Evolutionary conservation across 2,113 vertebrate species (phyloP).

Genomic region (Podilymbus podiceps): DNA sequence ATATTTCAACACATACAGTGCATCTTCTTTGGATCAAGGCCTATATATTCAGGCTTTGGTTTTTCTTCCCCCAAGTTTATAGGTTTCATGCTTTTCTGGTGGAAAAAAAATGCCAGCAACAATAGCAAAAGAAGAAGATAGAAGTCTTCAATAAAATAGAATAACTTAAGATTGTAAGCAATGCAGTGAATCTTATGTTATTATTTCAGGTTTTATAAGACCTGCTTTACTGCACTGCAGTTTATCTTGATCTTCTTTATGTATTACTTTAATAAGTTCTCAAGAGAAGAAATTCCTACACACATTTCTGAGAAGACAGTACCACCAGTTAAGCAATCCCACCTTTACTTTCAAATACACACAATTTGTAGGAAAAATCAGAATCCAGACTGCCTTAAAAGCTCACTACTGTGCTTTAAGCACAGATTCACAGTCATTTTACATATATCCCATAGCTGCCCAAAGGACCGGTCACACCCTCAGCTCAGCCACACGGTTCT

Average conservation of each 20-base stretch:
- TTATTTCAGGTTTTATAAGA: not conserved
- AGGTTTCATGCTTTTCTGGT: not conserved
- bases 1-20: not conserved
- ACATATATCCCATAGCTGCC: not conserved
- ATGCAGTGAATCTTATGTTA: fast-evolving
- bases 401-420: not conserved
- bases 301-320: not conserved
- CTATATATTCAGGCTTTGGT: not conserved
- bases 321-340: not conserved
- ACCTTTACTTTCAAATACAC: not conserved
- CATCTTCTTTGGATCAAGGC: not conserved
- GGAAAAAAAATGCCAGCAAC: not conserved
- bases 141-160: not conserved
- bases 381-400: not conserved
- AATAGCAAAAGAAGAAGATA: not conserved
- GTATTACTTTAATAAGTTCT: not conserved
- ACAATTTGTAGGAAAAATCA: not conserved
- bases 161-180: not conserved
- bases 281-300: not conserved
- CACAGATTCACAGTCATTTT: not conserved
- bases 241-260: not conserved
- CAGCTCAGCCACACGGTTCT: not conserved
- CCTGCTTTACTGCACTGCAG: not conserved
- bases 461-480: not conserved
- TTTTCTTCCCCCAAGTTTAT: not conserved